A percentile compares a stretch with the other conserved stretches of the same genome.
Conservation (phyloP, 2,113 vertebrate genomes). For the Hoplias malabaricus region DNA sequence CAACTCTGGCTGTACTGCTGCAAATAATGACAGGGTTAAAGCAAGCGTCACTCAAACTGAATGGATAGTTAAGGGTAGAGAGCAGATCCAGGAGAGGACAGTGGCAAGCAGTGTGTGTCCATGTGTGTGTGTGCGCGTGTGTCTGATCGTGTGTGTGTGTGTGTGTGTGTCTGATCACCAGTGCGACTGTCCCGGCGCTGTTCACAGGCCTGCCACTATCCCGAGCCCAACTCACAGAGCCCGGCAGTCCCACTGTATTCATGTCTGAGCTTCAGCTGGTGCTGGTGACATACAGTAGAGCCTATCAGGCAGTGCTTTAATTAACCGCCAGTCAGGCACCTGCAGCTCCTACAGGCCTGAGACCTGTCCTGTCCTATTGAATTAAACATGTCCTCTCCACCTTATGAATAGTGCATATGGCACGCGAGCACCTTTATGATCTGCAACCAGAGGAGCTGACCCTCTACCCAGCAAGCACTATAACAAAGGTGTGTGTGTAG, state of each 20-base stretch:
- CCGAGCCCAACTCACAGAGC: constrained; percentile 17
- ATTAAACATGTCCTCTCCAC: constrained; percentile 70
- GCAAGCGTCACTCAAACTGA: constrained; percentile 26
- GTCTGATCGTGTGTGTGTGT: constrained; percentile 11
- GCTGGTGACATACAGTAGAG: constrained; percentile 40
- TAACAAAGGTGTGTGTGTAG: constrained; percentile 5
- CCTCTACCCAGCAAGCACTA: constrained; percentile 65
- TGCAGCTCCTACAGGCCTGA: constrained; percentile 55
- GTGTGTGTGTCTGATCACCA: constrained; percentile 43
- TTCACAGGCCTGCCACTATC: constrained; percentile 39
- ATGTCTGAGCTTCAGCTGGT: constrained; percentile 14
- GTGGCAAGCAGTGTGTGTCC: background rate
- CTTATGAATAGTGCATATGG: constrained; percentile 73
- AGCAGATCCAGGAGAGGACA: background rate
- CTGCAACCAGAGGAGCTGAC: constrained; percentile 62
- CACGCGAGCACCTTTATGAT: constrained; percentile 59
- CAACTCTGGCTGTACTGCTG: constrained; percentile 10
- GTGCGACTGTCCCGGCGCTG: constrained; percentile 40
- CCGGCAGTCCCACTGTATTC: constrained; percentile 19
- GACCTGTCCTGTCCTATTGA: constrained; percentile 68
- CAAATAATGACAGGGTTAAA: constrained; percentile 32
- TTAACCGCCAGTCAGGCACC: constrained; percentile 43
- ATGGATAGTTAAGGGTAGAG: constrained; percentile 26
- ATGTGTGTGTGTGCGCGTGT: constrained; percentile 24
- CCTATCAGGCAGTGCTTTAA: constrained; percentile 38